Evolutionary conservation across 1,140 invertebrate genomes (phyloP).

Genomic region (Lucilia cuprina): DNA sequence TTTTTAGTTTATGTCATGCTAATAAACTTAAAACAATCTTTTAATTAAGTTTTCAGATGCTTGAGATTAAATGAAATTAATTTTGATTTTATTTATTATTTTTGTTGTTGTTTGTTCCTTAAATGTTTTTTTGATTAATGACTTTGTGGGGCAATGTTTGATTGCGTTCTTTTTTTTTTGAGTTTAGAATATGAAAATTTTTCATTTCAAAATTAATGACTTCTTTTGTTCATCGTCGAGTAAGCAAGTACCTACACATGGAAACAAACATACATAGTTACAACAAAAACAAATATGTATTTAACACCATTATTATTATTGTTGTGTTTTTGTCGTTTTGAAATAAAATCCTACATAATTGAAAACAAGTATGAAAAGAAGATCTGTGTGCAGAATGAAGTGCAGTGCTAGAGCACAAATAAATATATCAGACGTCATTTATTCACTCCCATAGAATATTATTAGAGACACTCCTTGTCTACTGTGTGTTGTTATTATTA

Average conservation of each 20-base stretch:
- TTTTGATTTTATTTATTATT: neutral
- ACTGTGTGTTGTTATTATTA: no score
- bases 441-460: slow-evolving; percentile 29
- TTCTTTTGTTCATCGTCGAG: neutral
- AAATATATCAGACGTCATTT: slow-evolving; percentile 25
- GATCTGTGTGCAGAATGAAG: neutral
- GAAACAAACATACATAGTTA: neutral
- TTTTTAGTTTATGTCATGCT: neutral
- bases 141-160: neutral
- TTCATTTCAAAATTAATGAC: slow-evolving; percentile 17
- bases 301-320: slow-evolving; percentile 4
- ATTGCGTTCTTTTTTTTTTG: neutral
- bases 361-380: neutral
- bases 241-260: no score
- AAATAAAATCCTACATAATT: neutral
- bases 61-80: neutral
- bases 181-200: neutral
- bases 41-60: slow-evolving; percentile 25
- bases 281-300: slow-evolving; percentile 4
- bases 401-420: neutral
- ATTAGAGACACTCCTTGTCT: slow-evolving; percentile 24
- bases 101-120: neutral
- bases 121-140: neutral
- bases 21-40: slow-evolving; percentile 20
- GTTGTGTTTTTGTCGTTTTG: neutral